Conservation (phyloP, 2,113 vertebrate genomes). For the Lucifuga dentata region DNA sequence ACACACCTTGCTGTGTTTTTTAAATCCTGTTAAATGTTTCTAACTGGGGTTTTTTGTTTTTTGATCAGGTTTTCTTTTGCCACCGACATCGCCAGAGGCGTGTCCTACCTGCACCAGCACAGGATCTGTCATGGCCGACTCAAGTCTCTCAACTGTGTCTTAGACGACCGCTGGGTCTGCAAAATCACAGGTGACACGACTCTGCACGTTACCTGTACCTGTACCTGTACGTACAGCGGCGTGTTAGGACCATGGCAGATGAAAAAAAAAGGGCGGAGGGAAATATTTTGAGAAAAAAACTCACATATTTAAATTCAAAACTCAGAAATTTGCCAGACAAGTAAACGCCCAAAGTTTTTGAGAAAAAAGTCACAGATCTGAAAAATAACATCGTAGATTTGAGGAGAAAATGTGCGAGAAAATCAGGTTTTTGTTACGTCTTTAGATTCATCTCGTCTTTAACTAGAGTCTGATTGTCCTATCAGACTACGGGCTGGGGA, state of each 20-base stretch:
- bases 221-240: too few species aligned
- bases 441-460: too few species aligned
- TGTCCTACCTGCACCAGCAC: conserved; percentile 88
- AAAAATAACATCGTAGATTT: too few species aligned
- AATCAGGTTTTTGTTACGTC: too few species aligned
- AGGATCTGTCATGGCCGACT: conserved; percentile 84
- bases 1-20: not conserved
- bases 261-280: too few species aligned
- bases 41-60: not conserved
- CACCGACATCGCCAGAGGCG: conserved; percentile 85
- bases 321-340: too few species aligned
- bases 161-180: conserved; percentile 89
- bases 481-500: conserved; percentile 86
- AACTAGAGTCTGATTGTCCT: not conserved
- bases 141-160: conserved; percentile 87
- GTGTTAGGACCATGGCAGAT: too few species aligned
- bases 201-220: too few species aligned
- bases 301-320: too few species aligned
- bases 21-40: not conserved
- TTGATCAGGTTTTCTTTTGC: conserved; percentile 88
- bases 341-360: too few species aligned
- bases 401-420: not conserved
- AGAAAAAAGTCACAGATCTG: too few species aligned
- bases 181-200: conserved; percentile 88
- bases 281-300: too few species aligned